Percentiles rank a stretch among this genome's conserved stretches.
phyloP scores from a whole-genome alignment of 2,888 invertebrate species.

The Ctena decussata region DNA sequence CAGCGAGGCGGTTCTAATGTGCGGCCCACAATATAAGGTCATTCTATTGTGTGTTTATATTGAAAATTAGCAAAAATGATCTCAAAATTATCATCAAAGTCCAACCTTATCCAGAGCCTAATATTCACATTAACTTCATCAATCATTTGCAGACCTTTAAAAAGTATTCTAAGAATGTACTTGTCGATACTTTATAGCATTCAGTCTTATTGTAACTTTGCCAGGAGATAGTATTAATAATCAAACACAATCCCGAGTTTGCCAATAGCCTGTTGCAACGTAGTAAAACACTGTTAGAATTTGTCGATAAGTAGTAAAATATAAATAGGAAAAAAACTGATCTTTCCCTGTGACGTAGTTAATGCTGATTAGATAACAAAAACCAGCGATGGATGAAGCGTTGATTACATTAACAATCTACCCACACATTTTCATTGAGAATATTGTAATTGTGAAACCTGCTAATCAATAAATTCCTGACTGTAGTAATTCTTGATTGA shows the following conservation, averaged over 20 bases:
- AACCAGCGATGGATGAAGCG: no score
- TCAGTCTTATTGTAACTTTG: not conserved
- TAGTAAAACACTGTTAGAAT: conserved; percentile 8
- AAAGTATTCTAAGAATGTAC: conserved; percentile 3
- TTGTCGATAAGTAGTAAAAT: conserved; percentile 4
- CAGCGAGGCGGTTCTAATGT: no score
- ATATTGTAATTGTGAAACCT: no score
- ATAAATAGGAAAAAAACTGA: not conserved
- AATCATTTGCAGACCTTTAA: not conserved
- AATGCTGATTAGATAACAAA: not conserved
- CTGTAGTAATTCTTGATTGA: no score
- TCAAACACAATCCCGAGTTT: conserved; percentile 2
- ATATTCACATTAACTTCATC: not conserved
- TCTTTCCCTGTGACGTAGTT: not conserved
- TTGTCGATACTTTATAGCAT: conserved; percentile 4
- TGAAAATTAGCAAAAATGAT: no score
- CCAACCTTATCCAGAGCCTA: no score
- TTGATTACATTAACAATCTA: no score
- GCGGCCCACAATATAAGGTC: no score
- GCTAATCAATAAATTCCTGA: no score
- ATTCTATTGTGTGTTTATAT: no score
- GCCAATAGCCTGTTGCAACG: conserved; percentile 4
- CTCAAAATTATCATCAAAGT: no score
- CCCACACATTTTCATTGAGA: no score
- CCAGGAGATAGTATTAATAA: conserved; percentile 2